These are phyloP conservation scores for Nephrotoma guestfalica DNA, from an alignment of 2,888 invertebrate genomes.

Conservation along the genomic window DNA sequence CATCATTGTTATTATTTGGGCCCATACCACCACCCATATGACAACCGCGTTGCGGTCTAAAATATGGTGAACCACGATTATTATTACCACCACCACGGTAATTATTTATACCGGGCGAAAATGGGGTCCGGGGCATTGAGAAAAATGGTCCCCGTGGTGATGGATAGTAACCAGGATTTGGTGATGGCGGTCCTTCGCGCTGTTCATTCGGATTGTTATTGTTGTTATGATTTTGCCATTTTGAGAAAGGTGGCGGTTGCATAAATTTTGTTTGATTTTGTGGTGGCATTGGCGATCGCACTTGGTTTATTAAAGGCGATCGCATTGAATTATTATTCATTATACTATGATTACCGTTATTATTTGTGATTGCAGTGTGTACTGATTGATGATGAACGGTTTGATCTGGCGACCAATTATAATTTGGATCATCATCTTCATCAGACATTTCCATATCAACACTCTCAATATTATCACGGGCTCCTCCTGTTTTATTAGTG, in stretches of 20 bases:
- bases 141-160: not conserved
- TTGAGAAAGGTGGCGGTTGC: not conserved
- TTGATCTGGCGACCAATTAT: conserved; percentile 14
- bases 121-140: not conserved
- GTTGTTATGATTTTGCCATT: not conserved
- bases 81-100: not conserved
- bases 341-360: not conserved
- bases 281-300: not conserved
- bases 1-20: not conserved
- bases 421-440: conserved; percentile 40
- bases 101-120: not conserved
- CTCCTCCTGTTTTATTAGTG: not conserved
- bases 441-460: conserved; percentile 82
- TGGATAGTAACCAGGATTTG: not conserved
- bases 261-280: not conserved
- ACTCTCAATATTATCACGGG: conserved; percentile 54
- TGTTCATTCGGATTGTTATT: not conserved
- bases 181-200: not conserved
- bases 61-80: conserved; percentile 7
- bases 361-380: not conserved
- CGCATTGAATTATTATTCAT: not conserved
- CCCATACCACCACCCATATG: not conserved
- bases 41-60: conserved; percentile 5
- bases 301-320: not conserved
- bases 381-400: not conserved